phyloP scores from a whole-genome alignment of 2,888 invertebrate genomes.

The Dusona sp. region DNA sequence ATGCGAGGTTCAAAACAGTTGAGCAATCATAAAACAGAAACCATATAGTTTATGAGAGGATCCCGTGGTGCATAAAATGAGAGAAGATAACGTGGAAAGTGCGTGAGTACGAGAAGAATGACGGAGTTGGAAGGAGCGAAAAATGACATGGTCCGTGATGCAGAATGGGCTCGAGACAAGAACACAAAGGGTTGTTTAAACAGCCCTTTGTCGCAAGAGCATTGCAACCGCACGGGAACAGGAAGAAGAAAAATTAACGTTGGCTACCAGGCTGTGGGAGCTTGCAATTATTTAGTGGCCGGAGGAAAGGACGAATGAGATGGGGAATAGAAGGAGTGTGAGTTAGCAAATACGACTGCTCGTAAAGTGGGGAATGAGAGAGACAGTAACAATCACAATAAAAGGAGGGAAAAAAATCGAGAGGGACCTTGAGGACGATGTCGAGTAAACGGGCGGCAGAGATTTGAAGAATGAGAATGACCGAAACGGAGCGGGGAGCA shows the following conservation, averaged over 20 bases:
- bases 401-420: slow-evolving; percentile 18
- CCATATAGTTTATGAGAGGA: slow-evolving; percentile 35
- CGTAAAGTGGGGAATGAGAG: slow-evolving; percentile 26
- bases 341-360: background rate
- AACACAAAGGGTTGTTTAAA: slow-evolving; percentile 73
- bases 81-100: slow-evolving; percentile 15
- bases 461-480: slow-evolving; percentile 43
- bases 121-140: slow-evolving; percentile 43
- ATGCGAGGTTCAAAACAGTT: background rate
- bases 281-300: slow-evolving; percentile 79
- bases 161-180: slow-evolving; percentile 58
- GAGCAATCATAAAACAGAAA: background rate
- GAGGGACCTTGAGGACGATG: slow-evolving; percentile 31
- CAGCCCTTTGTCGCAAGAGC: slow-evolving; percentile 77
- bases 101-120: slow-evolving; percentile 54
- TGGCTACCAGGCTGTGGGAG: slow-evolving; percentile 62
- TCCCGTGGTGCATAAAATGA: slow-evolving; percentile 28
- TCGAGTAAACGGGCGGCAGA: slow-evolving; percentile 36
- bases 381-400: slow-evolving; percentile 27
- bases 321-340: slow-evolving; percentile 9
- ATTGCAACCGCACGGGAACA: slow-evolving; percentile 61
- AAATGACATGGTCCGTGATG: slow-evolving; percentile 12
- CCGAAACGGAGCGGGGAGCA: slow-evolving; percentile 47
- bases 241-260: slow-evolving; percentile 75
- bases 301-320: slow-evolving; percentile 55